phyloP scores from a whole-genome alignment of 2,888 invertebrate species.

The Branchipolynoe longqiensis region DNA sequence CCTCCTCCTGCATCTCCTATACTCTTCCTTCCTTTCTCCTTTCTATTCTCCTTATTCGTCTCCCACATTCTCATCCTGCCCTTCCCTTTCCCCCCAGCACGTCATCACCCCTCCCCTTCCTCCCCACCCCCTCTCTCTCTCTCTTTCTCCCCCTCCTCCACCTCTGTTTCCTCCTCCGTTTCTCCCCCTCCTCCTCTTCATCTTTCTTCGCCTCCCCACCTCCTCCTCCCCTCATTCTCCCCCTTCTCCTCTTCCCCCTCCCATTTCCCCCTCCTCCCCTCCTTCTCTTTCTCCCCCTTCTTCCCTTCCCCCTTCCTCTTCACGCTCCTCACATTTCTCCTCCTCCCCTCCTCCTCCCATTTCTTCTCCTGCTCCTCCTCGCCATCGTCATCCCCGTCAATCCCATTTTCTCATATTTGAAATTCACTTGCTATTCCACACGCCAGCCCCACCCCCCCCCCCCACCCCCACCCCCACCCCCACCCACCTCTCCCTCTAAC shows the following conservation, averaged over 20 bases:
- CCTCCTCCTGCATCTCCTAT: no score
- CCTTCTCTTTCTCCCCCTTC: not conserved
- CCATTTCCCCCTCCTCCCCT: not conserved
- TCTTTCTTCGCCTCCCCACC: not conserved
- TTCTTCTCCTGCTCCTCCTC: not conserved
- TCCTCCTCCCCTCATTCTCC: not conserved
- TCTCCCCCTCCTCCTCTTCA: not conserved
- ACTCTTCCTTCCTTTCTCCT: no score
- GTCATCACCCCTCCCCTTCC: constrained; percentile 12
- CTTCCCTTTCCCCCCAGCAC: no score
- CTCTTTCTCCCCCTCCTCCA: not conserved
- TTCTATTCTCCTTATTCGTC: no score
- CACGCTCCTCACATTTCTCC: not conserved
- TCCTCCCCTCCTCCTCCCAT: not conserved
- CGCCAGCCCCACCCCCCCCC: no score
- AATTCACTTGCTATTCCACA: no score
- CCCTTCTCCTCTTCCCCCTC: not conserved
- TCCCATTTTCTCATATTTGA: no score
- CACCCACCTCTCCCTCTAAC: no score
- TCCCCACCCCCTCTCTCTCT: not conserved
- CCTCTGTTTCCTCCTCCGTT: no score
- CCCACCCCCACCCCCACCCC: no score
- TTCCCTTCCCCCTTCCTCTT: not conserved
- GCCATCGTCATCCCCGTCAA: constrained; percentile 17
- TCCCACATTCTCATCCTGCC: no score